Conservation (phyloP, 2,888 invertebrate genomes). For the Artemia sinica region DNA sequence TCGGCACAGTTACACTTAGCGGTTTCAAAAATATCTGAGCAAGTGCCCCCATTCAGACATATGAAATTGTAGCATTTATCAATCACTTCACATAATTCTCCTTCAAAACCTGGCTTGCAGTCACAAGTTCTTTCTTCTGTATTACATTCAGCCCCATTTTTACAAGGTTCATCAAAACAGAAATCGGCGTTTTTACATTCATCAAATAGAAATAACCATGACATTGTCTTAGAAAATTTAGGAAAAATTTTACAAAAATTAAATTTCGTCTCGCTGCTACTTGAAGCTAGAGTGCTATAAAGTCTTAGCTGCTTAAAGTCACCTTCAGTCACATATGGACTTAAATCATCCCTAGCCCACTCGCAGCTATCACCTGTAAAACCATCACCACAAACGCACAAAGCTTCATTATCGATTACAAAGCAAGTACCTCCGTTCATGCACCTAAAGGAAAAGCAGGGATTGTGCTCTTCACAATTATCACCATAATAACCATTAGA, state of each 20-base stretch:
- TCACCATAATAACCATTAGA: conserved; percentile 3
- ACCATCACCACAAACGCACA: background rate
- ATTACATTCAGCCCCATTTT: conserved; percentile 2
- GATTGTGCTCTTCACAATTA: conserved; percentile 13
- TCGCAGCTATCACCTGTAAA: conserved; percentile 5
- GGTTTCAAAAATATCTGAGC: background rate
- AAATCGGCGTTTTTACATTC: background rate
- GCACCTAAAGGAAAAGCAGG: conserved; percentile 25
- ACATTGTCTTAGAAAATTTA: too few relatives aligned
- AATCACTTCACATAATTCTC: background rate
- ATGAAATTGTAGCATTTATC: background rate
- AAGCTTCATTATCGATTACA: background rate
- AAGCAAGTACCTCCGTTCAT: conserved; percentile 26
- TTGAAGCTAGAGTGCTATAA: too few relatives aligned
- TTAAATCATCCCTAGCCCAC: too few relatives aligned
- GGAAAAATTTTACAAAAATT: too few relatives aligned
- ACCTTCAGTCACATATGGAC: too few relatives aligned
- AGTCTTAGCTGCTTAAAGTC: too few relatives aligned
- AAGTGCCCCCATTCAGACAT: background rate
- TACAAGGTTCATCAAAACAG: conserved; percentile 4
- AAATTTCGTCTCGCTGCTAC: too few relatives aligned
- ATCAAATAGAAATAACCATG: background rate
- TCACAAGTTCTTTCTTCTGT: background rate
- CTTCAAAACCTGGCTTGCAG: background rate
- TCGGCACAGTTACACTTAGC: background rate